Percentiles rank a stretch among this genome's conserved stretches.
Conservation (phyloP, 1,140 invertebrate genomes). For the Aphaenogaster rudis region DNA sequence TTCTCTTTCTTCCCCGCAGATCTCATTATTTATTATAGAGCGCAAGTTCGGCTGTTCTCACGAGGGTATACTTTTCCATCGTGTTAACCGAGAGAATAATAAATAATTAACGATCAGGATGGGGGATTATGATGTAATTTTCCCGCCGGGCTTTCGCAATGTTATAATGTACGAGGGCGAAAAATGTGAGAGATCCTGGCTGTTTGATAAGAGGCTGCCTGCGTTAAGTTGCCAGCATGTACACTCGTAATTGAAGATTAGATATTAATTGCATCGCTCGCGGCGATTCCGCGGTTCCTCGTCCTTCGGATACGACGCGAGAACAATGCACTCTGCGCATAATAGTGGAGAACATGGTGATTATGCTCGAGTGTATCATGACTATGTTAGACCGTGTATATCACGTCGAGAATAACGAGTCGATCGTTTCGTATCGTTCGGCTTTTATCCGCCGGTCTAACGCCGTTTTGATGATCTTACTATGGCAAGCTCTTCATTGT, state of each 20-base stretch:
- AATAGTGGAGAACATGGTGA: slow-evolving; percentile 45
- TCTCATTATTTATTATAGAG: slow-evolving; percentile 47
- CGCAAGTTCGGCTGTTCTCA: slow-evolving; percentile 20
- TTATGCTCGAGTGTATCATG: slow-evolving; percentile 43
- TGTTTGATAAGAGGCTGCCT: slow-evolving; percentile 33
- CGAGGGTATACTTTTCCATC: neutral
- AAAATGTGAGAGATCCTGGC: slow-evolving; percentile 39
- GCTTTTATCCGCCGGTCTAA: slow-evolving; percentile 46
- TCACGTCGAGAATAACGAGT: slow-evolving; percentile 45
- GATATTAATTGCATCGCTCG: slow-evolving; percentile 58
- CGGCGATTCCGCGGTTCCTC: slow-evolving; percentile 54
- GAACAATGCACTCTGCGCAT: slow-evolving; percentile 52
- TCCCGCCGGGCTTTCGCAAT: slow-evolving; percentile 20
- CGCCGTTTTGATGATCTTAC: slow-evolving; percentile 47
- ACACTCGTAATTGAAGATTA: slow-evolving; percentile 58
- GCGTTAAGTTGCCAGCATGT: slow-evolving; percentile 44
- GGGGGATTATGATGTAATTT: slow-evolving; percentile 35
- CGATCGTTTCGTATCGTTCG: slow-evolving; percentile 38
- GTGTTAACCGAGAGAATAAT: slow-evolving; percentile 35
- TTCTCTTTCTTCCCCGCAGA: neutral
- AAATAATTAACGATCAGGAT: slow-evolving; percentile 54
- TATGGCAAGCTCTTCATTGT: slow-evolving; percentile 32
- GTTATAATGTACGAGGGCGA: slow-evolving; percentile 15
- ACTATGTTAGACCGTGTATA: slow-evolving; percentile 32
- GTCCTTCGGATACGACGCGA: slow-evolving; percentile 41